These are phyloP conservation scores for Danio kyathit DNA, from an alignment of 2,797 vertebrate genomes.

Conservation along the genomic window DNA sequence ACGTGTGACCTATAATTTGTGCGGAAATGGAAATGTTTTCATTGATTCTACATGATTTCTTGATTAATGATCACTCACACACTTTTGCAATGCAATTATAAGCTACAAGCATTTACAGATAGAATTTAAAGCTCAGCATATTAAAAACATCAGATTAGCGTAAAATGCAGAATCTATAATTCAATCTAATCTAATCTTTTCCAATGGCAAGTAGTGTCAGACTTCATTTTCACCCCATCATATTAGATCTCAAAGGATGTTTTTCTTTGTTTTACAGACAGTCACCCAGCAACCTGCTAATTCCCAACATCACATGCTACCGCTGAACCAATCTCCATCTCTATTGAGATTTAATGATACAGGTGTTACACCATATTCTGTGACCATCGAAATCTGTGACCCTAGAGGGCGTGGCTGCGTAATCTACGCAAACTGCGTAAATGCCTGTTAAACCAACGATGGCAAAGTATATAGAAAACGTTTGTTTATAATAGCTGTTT, in stretches of 20 bases:
- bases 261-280: no score
- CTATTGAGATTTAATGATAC: background rate
- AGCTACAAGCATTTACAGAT: background rate
- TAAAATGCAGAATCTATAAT: background rate
- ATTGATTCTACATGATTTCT: background rate
- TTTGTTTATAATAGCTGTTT: no score
- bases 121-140: background rate
- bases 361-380: no score
- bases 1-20: background rate
- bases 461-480: no score
- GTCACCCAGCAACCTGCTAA: slow-evolving; percentile 8
- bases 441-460: no score
- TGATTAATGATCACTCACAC: background rate
- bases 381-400: no score
- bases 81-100: no score
- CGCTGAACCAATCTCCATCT: background rate
- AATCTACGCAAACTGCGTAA: no score
- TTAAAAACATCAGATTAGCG: background rate
- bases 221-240: background rate
- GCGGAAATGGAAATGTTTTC: background rate
- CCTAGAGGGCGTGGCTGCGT: no score
- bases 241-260: no score
- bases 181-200: background rate
- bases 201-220: background rate
- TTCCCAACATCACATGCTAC: background rate